Evolutionary conservation across 2,113 vertebrate species (phyloP).

Genomic region (Halichoerus grypus): DNA sequence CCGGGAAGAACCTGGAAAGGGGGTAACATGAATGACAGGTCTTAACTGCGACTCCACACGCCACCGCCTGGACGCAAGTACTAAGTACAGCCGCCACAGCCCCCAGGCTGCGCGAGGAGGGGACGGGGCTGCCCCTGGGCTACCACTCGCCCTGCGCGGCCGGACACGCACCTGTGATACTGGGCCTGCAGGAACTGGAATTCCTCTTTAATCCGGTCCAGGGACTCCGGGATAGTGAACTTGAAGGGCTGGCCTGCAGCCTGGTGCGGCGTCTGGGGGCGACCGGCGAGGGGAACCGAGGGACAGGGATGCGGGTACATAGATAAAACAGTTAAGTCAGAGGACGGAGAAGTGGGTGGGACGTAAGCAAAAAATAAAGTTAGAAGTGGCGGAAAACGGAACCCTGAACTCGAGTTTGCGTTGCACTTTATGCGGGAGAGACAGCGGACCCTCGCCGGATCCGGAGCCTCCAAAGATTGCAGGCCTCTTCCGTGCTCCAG

Average conservation of each 20-base stretch:
- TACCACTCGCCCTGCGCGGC: not conserved
- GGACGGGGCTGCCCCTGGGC: not conserved
- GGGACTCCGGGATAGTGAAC: constrained; percentile 96
- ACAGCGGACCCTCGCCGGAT: not conserved
- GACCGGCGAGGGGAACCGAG: constrained; percentile 42
- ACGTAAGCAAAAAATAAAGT: constrained; percentile 66
- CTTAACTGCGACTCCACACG: constrained; percentile 85
- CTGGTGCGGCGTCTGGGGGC: constrained; percentile 93
- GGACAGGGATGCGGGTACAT: not conserved
- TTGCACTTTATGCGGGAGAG: not conserved
- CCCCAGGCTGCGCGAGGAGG: not conserved
- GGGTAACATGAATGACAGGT: constrained; percentile 72
- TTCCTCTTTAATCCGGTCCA: constrained; percentile 97
- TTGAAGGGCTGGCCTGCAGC: constrained; percentile 96
- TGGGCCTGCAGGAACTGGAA: constrained; percentile 98
- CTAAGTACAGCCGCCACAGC: constrained; percentile 76
- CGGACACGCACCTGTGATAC: constrained; percentile 94
- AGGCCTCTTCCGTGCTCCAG: not conserved
- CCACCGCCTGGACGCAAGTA: constrained; percentile 89
- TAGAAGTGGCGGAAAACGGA: not conserved
- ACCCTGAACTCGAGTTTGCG: not conserved
- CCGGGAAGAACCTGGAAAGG: constrained; percentile 56
- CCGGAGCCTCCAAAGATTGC: not conserved
- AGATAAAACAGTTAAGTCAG: not conserved
- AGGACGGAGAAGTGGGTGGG: not conserved